Base-by-base conservation (phyloP, 1,140 invertebrate genomes). In the Lethocerus indicus region DNA sequence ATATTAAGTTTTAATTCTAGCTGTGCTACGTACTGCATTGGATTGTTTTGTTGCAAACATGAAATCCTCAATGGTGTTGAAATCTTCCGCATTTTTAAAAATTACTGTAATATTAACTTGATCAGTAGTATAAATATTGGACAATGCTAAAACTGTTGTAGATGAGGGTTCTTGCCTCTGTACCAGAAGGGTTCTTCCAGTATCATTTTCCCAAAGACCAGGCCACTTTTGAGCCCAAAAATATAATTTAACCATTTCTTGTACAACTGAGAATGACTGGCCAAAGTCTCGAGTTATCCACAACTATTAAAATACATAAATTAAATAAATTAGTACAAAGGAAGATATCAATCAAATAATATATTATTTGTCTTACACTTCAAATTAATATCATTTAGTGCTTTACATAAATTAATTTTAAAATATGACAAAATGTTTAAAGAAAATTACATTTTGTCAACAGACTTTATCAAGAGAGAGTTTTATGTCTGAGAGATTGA, bases 51-150 rank as follows among this genome's bases (percentile, higher is more conserved):
- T 83, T 0, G 79, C 86, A 67, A 92, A 91, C 74, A 89, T 78
- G 60, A 82, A 91, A 53, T 87, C 81, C 6, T 78, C 83, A 59
- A 75, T 78, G 2, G 88, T 71, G 61, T 84, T 78, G 64, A 92
- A 87, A 57, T 90, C 82, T 59, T 81, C 74, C 5, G 87, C 77
- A 53, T 79, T 72, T 1, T 68, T 66, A 26, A 86, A 37, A 26
- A 52, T 20, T 14, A 51, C 43, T 51, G 52, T 50, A 18, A 58
- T 59, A 42, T 48, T 51, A 16, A 32, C 16, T 28, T 49, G 21
- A 13, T 40, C 40, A 29, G 18, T 25, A 14, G 57, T 50, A 40
- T 61, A 56, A 51, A 70, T 70, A 46, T 71, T 66, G 54, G 61
- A 57, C 45, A 49, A 51, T 54, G 52, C 61, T 69, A 81, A 56